Evolutionary conservation across 2,888 invertebrate genomes (phyloP).

Genomic region (Sussaba pulchella): DNA sequence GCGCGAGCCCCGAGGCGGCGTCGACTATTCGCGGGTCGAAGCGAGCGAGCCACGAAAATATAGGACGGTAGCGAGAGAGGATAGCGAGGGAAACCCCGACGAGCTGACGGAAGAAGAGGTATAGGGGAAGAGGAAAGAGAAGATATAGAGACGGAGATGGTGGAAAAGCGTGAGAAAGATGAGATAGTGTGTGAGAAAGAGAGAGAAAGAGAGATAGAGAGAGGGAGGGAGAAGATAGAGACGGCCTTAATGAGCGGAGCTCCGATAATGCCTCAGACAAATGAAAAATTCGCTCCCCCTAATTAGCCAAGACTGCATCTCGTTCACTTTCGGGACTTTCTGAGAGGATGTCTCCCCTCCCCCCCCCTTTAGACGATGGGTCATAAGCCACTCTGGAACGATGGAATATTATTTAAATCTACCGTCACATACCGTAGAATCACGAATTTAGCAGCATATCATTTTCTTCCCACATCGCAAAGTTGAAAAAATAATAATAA

Average conservation of each 20-base stretch:
- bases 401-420: neutral
- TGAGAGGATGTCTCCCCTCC: conserved; percentile 54
- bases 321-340: conserved; percentile 17
- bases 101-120: conserved; percentile 12
- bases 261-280: conserved; percentile 72
- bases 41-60: conserved; percentile 63
- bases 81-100: conserved; percentile 32
- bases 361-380: conserved; percentile 52
- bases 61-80: conserved; percentile 36
- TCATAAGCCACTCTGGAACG: conserved; percentile 24
- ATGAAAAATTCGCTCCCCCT: conserved; percentile 77
- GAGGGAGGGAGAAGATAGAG: conserved; percentile 14
- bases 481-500: too few relatives aligned
- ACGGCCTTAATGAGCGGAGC: conserved; percentile 74
- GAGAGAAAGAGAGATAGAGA: conserved; percentile 47
- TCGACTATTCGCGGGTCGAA: conserved; percentile 56
- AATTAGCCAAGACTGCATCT: conserved; percentile 72
- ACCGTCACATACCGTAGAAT: too few relatives aligned
- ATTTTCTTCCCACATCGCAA: neutral
- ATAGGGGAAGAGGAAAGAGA: conserved; percentile 15
- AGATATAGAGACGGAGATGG: neutral
- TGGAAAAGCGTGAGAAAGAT: conserved; percentile 13
- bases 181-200: conserved; percentile 33
- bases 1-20: conserved; percentile 69
- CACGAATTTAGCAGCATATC: too few relatives aligned